These are phyloP conservation scores for Chiridota heheva DNA, from an alignment of 35 echinoderm and acorn worm species.

Conservation along the genomic window DNA sequence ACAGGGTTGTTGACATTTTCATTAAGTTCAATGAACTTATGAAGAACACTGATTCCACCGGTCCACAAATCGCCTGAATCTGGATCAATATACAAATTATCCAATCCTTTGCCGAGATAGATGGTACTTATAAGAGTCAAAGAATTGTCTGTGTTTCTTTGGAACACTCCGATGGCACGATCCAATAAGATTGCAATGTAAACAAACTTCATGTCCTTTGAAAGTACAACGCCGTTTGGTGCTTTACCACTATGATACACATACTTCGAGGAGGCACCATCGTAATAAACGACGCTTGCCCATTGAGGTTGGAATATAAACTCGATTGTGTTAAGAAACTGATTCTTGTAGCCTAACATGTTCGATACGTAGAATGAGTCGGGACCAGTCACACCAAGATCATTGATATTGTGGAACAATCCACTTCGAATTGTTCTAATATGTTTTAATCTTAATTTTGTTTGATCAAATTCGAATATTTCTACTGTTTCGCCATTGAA, in stretches of 20 bases:
- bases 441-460: slow-evolving; percentile 5
- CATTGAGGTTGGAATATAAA: background rate
- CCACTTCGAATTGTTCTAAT: background rate
- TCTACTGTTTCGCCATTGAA: slow-evolving; percentile 26
- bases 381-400: slow-evolving; percentile 22
- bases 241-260: background rate
- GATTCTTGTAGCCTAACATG: background rate
- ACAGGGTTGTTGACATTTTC: background rate
- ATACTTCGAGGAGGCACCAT: background rate
- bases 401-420: slow-evolving; percentile 20
- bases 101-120: background rate
- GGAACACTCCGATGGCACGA: slow-evolving; percentile 3
- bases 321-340: background rate
- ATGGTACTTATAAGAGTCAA: background rate
- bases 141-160: background rate
- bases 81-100: slow-evolving; percentile 32
- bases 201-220: slow-evolving; percentile 5
- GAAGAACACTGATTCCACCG: background rate
- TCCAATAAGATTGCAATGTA: background rate
- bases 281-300: slow-evolving; percentile 28
- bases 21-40: background rate
- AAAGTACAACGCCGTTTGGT: slow-evolving; percentile 17
- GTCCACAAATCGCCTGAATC: slow-evolving; percentile 16
- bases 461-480: slow-evolving; percentile 5
- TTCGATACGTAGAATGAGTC: slow-evolving; percentile 38